These are phyloP conservation scores for Corydoras sp. DNA, from an alignment of 2,113 vertebrate genomes.

Conservation along the genomic window DNA sequence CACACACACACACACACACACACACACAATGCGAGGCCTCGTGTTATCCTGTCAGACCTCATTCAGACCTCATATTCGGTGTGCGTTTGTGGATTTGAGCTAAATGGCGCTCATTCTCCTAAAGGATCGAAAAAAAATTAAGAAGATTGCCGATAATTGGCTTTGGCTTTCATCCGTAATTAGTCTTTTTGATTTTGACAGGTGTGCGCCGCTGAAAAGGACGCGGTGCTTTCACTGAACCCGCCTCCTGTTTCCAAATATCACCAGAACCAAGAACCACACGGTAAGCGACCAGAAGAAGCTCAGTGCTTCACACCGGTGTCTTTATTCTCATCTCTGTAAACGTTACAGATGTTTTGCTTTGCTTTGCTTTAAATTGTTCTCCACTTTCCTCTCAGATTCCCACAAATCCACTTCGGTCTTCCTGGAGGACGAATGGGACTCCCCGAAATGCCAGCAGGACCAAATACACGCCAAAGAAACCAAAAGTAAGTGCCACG, in stretches of 20 bases:
- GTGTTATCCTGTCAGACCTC: too few species aligned
- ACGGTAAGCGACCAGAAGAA: slow-evolving; percentile 64
- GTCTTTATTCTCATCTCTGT: neutral
- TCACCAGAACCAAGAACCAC: slow-evolving; percentile 68
- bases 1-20: too few species aligned
- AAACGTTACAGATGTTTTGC: neutral
- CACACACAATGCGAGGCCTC: too few species aligned
- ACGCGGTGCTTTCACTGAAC: slow-evolving; percentile 63
- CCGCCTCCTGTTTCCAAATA: slow-evolving; percentile 60
- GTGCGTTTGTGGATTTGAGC: too few species aligned
- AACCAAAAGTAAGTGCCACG: slow-evolving; percentile 65
- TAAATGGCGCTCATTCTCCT: too few species aligned
- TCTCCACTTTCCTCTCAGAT: slow-evolving; percentile 62
- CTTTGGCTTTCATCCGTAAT: too few species aligned
- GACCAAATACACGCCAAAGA: slow-evolving; percentile 74
- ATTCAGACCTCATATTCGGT: too few species aligned
- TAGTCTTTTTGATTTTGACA: slow-evolving; percentile 55
- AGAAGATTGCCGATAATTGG: too few species aligned
- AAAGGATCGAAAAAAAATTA: too few species aligned
- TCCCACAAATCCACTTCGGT: slow-evolving; percentile 73
- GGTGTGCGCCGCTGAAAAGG: slow-evolving; percentile 77
- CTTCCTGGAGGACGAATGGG: slow-evolving; percentile 69
- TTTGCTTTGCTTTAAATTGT: neutral
- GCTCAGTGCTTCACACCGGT: neutral
- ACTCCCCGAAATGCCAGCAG: slow-evolving; percentile 73